Percentiles rank a stretch among this genome's conserved stretches.
These are phyloP conservation scores for Pedicia rivosa DNA, from an alignment of 2,888 invertebrate genomes.

Conservation along the genomic window DNA sequence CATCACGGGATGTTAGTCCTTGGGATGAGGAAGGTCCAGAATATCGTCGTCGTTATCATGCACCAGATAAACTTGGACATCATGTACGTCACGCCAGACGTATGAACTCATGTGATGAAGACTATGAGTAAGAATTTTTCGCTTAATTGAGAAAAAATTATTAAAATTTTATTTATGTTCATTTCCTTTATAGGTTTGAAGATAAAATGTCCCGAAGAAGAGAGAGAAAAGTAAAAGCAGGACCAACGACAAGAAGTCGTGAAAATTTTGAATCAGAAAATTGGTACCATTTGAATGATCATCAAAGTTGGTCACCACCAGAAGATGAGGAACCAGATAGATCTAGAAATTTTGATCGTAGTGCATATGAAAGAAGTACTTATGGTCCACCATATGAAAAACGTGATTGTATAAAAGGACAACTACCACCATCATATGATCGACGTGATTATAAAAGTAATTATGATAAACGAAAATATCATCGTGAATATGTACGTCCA, in stretches of 20 bases:
- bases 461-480: conserved; percentile 27
- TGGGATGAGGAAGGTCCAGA: conserved; percentile 59
- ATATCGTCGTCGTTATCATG: conserved; percentile 29
- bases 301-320: conserved; percentile 30
- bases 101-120: conserved; percentile 50
- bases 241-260: conserved; percentile 24
- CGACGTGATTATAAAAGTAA: conserved; percentile 19
- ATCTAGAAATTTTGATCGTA: conserved; percentile 26
- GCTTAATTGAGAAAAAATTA: background rate
- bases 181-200: conserved; percentile 22
- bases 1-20: conserved; percentile 60
- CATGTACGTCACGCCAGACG: conserved; percentile 36
- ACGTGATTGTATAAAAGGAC: conserved; percentile 19
- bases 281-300: conserved; percentile 26
- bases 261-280: conserved; percentile 29
- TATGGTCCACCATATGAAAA: conserved; percentile 31
- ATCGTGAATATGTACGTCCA: conserved; percentile 27
- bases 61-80: conserved; percentile 25
- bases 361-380: conserved; percentile 28
- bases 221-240: conserved; percentile 23
- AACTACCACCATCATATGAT: conserved; percentile 17
- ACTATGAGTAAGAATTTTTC: conserved; percentile 43
- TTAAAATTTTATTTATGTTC: background rate
- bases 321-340: conserved; percentile 23
- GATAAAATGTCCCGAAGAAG: conserved; percentile 23